Evolutionary conservation across 2,797 vertebrate genomes (phyloP).

Genomic region (Urosaurus nigricauda): DNA sequence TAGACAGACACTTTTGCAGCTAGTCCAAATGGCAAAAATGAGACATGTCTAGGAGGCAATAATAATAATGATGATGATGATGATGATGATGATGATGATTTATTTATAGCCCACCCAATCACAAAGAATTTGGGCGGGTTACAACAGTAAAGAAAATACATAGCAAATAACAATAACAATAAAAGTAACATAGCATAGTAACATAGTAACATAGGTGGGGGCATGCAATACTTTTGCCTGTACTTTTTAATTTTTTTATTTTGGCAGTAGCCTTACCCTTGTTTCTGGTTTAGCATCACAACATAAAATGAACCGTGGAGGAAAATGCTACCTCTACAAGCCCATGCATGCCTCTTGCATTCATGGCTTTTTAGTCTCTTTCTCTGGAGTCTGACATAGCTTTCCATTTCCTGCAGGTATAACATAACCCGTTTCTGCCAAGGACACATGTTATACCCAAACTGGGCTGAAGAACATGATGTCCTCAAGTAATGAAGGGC

Average conservation of each 20-base stretch:
- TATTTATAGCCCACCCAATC: no score
- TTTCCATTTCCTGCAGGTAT: background rate
- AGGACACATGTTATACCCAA: background rate
- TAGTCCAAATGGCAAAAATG: background rate
- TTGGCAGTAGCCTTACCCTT: background rate
- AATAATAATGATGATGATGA: no score
- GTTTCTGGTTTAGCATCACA: background rate
- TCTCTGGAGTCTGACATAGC: no score
- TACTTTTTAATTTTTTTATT: no score
- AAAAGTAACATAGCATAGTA: no score
- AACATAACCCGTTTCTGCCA: background rate
- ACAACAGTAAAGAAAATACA: no score
- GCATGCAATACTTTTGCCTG: background rate
- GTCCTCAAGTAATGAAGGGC: background rate
- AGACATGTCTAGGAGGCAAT: background rate
- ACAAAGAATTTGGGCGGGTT: no score
- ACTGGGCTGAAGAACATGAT: background rate
- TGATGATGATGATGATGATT: no score
- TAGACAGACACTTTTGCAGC: background rate
- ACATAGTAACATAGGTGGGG: background rate
- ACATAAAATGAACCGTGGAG: background rate
- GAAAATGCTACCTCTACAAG: background rate
- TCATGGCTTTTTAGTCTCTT: background rate
- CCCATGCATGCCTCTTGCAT: background rate
- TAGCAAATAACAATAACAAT: no score